Evolutionary conservation across 1,140 invertebrate species (phyloP), one percentile per base, ranked within the genome.

Genomic region (Lepidurus packardi): DNA sequence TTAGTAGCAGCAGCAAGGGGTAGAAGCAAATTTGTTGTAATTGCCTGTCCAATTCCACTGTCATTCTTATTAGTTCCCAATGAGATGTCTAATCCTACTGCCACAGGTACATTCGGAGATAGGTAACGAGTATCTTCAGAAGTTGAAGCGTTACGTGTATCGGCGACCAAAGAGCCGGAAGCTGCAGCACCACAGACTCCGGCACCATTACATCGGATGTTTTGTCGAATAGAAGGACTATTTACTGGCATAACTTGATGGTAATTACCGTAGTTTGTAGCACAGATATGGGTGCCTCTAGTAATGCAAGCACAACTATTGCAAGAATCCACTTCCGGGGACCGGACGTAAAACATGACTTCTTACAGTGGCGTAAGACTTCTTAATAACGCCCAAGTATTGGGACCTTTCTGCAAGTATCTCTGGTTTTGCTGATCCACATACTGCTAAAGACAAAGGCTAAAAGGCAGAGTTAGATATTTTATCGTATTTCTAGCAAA

Each of bases 261-360:
- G 21, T 65, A 65, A 65, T 65, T 65, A 21, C 21, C 53, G 53
- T 65, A 65, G 6, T 65, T 9, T n/a, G 53, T 0, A 11, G 1
- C 16, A 65, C 16, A 65, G 13, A 65, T 13, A 21, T 65, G 53
- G 53, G 53, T 65, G 13, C 53, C 53, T 65, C 53, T 65, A n/a
- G 16, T 5, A 9, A 65, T 21, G 13, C 53, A 65, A 21, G 53
- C 53, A 65, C 16, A 65, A 65, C 53, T 65, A 65, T 65, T 65
- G 53, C 21, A 65, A 65, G 53, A 65, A 9, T 65, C 53, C 53
- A 21, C 53, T 65, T 65, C 53, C 53, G 53, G 21, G 53, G 53
- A n/a, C 21, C 53, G 53, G 1, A 65, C 21, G 21, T 65, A 65
- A 21, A 13, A 65, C 53, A 65, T 65, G 53, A 65, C 53, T 65